phyloP scores from a whole-genome alignment of 2,797 vertebrate genomes.

The Poecilia picta region DNA sequence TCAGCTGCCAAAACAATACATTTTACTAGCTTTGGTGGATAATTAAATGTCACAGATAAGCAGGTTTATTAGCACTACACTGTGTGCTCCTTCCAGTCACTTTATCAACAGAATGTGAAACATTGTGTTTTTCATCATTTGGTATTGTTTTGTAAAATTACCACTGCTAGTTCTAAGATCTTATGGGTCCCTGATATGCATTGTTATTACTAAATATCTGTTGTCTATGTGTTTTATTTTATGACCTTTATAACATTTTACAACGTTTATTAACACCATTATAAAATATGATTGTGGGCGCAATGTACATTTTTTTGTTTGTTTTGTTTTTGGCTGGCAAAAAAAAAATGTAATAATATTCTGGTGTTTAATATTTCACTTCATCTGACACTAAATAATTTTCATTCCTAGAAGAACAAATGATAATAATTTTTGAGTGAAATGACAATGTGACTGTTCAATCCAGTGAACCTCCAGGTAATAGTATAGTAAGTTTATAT shows the following conservation, averaged over 20 bases:
- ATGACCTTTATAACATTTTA: constrained; percentile 12
- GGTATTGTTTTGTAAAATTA: constrained; percentile 10
- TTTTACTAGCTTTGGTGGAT: constrained; percentile 7
- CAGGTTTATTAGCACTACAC: background rate
- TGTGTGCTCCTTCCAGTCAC: constrained; percentile 4
- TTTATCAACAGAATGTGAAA: background rate
- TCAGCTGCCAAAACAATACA: constrained; percentile 14
- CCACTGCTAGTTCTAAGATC: constrained; percentile 8
- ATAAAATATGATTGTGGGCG: constrained; percentile 8
- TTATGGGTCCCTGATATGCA: constrained; percentile 7
- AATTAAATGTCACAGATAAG: background rate
- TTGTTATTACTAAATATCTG: background rate
- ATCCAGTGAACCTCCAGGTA: constrained; percentile 11
- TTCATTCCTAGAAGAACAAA: too few species aligned
- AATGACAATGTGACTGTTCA: constrained; percentile 15
- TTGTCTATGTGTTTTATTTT: constrained; percentile 9
- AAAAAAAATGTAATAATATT: background rate
- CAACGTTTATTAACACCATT: background rate
- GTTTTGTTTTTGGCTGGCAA: constrained; percentile 13
- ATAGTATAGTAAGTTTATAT: background rate
- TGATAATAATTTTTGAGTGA: background rate
- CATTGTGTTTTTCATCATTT: constrained; percentile 23
- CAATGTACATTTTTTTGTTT: constrained; percentile 15
- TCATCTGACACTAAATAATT: background rate
- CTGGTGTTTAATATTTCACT: background rate